Conservation (phyloP, 2,113 vertebrate genomes). For the Prietella phreatophila region DNA sequence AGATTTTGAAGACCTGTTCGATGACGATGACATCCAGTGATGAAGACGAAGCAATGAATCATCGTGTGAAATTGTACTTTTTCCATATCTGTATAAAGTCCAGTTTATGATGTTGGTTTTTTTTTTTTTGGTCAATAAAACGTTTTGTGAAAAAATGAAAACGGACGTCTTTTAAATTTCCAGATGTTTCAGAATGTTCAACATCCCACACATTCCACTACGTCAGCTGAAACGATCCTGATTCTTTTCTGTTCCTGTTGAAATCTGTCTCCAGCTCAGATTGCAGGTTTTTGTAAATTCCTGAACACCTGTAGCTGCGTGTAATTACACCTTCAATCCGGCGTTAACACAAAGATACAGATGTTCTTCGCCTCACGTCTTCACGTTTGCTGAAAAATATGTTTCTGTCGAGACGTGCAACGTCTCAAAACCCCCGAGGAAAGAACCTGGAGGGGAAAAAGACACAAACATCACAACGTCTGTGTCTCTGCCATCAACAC, state of each 20-base stretch:
- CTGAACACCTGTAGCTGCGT: constrained; percentile 70
- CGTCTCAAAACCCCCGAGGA: constrained; percentile 1
- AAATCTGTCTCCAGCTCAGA: constrained; percentile 65
- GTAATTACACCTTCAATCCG: constrained; percentile 72
- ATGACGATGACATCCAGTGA: constrained; percentile 88
- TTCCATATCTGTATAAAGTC: neutral
- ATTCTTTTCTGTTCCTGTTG: constrained; percentile 65
- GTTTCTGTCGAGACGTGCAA: neutral
- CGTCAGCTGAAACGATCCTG: constrained; percentile 65
- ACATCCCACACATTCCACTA: constrained; percentile 65
- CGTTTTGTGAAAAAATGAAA: constrained; percentile 16
- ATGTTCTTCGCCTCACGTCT: constrained; percentile 36
- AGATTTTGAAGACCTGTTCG: constrained; percentile 91
- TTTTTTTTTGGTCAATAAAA: constrained; percentile 70
- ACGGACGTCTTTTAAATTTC: constrained; percentile 38
- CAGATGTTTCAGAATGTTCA: constrained; percentile 64
- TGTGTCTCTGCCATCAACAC: neutral
- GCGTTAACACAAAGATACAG: constrained; percentile 55
- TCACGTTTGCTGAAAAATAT: constrained; percentile 26
- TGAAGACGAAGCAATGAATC: neutral
- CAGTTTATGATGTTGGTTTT: constrained; percentile 6
- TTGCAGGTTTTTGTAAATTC: constrained; percentile 66
- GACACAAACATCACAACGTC: neutral
- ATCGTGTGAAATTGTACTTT: neutral
- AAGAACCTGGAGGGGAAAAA: neutral